phyloP scores from a whole-genome alignment of 2,797 vertebrate species.

The Pipistrellus pygmaeus region DNA sequence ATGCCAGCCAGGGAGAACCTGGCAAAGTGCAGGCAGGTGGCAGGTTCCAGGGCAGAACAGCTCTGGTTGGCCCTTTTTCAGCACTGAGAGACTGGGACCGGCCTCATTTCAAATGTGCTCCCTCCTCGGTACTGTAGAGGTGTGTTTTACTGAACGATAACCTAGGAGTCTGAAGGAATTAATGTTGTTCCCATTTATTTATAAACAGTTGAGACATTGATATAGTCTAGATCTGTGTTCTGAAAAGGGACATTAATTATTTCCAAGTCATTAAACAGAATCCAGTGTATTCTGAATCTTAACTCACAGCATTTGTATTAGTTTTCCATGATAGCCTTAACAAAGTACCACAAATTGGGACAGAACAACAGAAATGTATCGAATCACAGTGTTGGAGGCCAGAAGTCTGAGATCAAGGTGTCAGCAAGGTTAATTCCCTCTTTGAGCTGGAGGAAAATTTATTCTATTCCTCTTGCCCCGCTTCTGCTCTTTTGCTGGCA shows the following conservation, averaged over 20 bases:
- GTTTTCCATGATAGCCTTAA: background rate
- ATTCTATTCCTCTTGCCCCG: too few relatives aligned
- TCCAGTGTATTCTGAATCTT: background rate
- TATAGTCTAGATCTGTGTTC: background rate
- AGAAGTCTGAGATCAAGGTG: background rate
- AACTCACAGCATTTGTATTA: background rate
- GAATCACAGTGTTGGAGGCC: background rate
- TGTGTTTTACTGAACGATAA: background rate
- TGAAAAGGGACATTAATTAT: background rate
- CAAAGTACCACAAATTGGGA: background rate
- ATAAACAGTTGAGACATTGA: background rate
- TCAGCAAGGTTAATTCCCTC: background rate
- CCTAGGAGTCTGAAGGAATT: background rate
- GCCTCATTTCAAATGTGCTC: background rate
- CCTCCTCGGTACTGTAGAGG: background rate
- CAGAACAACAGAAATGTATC: background rate
- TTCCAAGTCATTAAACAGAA: background rate
- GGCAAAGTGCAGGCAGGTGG: fast-evolving
- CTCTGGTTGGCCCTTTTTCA: background rate
- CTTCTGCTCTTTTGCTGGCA: background rate
- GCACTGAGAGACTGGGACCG: fast-evolving
- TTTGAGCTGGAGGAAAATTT: background rate
- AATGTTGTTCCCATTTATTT: background rate
- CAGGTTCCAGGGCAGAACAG: background rate
- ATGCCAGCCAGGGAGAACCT: fast-evolving